A percentile compares a stretch with the other conserved stretches of the same genome.
These are phyloP conservation scores for Buteo buteo DNA, from an alignment of 2,113 vertebrate species.

Conservation along the genomic window DNA sequence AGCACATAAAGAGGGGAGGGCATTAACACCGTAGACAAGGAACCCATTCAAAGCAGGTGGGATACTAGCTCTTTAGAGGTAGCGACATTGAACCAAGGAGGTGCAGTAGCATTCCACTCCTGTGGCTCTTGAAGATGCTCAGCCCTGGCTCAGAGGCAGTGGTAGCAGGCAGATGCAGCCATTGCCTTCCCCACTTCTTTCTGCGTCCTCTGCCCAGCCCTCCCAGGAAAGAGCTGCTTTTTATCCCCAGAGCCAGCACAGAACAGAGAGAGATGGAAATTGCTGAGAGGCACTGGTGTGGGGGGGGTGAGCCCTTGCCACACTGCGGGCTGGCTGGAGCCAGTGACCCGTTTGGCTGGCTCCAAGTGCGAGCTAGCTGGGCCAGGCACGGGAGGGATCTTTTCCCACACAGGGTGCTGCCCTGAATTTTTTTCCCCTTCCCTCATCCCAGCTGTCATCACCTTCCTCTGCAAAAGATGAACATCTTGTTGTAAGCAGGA, in stretches of 20 bases:
- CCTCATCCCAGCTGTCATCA: constrained; percentile 13
- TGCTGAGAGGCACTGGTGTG: rapidly evolving
- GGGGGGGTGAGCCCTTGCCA: background rate
- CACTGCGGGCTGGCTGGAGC: background rate
- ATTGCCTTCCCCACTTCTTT: background rate
- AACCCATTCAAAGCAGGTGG: background rate
- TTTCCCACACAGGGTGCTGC: background rate
- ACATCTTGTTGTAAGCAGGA: background rate
- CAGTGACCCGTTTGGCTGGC: background rate
- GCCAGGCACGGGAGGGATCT: background rate
- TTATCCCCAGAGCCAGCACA: background rate
- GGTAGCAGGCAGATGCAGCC: background rate
- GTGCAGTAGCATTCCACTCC: background rate
- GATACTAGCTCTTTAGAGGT: rapidly evolving
- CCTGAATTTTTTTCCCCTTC: constrained; percentile 4
- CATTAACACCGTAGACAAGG: background rate
- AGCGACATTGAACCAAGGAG: background rate
- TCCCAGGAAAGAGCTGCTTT: background rate
- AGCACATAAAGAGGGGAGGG: background rate
- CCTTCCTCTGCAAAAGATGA: constrained; percentile 20
- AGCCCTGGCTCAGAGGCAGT: background rate
- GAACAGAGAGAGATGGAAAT: background rate
- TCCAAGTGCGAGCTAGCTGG: background rate
- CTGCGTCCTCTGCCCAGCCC: background rate
- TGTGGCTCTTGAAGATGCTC: background rate